A percentile compares a stretch with the other conserved stretches of the same genome.
Evolutionary conservation across 2,797 vertebrate species (phyloP).

Genomic region (Ispidina lecontei): DNA sequence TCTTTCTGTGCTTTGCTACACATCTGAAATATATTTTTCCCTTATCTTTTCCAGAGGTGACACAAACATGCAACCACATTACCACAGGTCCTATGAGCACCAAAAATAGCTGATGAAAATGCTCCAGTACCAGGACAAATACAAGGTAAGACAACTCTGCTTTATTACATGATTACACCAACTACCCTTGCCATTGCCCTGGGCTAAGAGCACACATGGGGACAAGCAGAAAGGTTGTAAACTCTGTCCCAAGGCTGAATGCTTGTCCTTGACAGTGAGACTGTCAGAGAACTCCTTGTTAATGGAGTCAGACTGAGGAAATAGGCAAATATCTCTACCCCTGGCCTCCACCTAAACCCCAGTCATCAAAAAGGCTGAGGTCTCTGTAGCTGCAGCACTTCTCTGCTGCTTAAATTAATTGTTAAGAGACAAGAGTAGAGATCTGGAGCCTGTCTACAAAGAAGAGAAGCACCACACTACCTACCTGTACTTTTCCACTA

Average conservation of each 20-base stretch:
- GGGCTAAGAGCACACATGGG: neutral
- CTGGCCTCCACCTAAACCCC: neutral
- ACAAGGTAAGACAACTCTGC: neutral
- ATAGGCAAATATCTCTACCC: neutral
- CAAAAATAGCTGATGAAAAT: neutral
- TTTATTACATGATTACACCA: neutral
- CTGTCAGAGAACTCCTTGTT: fast-evolving
- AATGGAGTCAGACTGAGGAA: neutral
- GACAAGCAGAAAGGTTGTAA: neutral
- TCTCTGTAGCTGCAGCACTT: neutral
- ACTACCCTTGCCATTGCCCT: neutral
- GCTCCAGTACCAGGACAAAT: neutral
- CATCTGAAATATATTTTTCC: neutral
- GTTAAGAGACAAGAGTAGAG: neutral
- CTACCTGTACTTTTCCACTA: neutral
- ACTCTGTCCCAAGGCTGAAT: neutral
- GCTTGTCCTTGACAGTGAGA: neutral
- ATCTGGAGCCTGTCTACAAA: neutral
- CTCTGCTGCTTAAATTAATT: neutral
- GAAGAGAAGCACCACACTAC: no score
- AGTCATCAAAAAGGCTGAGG: neutral
- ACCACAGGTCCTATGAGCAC: neutral
- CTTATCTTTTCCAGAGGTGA: neutral
- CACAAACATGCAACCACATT: neutral
- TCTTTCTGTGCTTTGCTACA: fast-evolving